Evolutionary conservation across 2,888 invertebrate species (phyloP), one percentile per base, ranked within the genome.

Genomic region (Caradrina kadenii): DNA sequence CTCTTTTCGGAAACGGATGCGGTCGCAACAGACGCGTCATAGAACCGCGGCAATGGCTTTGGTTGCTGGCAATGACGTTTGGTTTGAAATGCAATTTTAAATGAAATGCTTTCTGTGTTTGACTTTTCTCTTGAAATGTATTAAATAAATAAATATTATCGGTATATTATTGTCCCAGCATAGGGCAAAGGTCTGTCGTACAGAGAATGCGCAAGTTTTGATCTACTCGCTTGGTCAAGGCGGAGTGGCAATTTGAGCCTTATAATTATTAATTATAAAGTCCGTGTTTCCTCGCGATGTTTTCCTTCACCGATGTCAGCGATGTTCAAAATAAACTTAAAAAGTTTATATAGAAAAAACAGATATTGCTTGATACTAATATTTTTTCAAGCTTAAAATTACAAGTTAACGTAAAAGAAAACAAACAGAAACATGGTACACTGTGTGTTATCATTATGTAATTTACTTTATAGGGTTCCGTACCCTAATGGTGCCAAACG

Each of bases 21-120:
- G 86, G 84, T 82, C 56, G 59, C 55, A 63, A 65, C 69, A 70
- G 70, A 45, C 81, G 63, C 82, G 76, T 78, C 76, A 75, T 76
- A 83, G 80, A 69, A 86, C 83, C 85, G 75, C 85, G 65, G 74
- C 54, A 70, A 65, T 63, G 69, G 76, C 62, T 61, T 69, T 65
- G 81, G 83, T 76, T 48, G 48, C 81, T 86, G 85, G 59, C 68
- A 58, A 73, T 81, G 85, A 80, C 82, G 65, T 81, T 73, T 31
- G 75, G 74, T 78, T 78, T 70, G 64, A 72, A 80, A 72, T 80
- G 67, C 73, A 63, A 71, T 73, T 78, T 81, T 63, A 63, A 69
- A 64, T 31, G 15, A 53, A 63, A 69, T 65, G 26, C 48, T 60
- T 69, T 49, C 31, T 65, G 35, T 31, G n/a, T 5, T 19, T 39